A percentile compares a stretch with the other conserved stretches of the same genome.
Evolutionary conservation across 2,113 vertebrate genomes (phyloP).

Genomic region (Scomber scombrus): DNA sequence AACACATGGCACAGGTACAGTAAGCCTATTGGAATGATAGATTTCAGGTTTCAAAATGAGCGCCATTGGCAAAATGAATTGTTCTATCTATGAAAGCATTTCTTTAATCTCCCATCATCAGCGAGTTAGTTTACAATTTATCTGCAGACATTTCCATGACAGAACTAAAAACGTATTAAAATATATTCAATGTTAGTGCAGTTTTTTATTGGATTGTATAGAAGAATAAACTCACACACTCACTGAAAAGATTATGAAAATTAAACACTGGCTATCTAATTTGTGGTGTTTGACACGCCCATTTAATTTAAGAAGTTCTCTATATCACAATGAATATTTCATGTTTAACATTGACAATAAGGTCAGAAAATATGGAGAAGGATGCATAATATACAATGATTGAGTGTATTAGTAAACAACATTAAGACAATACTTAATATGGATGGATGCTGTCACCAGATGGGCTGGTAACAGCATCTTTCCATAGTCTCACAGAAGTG

Average conservation of each 20-base stretch:
- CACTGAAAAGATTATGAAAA: background rate
- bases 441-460: too few species aligned
- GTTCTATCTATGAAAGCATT: background rate
- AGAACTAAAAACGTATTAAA: background rate
- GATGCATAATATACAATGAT: too few species aligned
- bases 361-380: too few species aligned
- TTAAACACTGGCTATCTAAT: background rate
- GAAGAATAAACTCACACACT: background rate
- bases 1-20: conserved; percentile 84
- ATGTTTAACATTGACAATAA: too few species aligned
- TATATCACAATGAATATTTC: too few species aligned
- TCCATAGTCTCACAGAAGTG: too few species aligned
- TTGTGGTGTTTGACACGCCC: background rate
- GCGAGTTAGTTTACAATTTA: background rate
- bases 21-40: conserved; percentile 60
- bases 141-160: background rate
- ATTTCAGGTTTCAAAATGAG: background rate
- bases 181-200: background rate
- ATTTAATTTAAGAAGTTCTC: too few species aligned
- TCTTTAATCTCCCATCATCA: background rate
- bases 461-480: too few species aligned
- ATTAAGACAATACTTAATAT: too few species aligned
- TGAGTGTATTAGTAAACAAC: too few species aligned
- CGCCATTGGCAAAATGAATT: background rate
- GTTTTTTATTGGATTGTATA: background rate